Base-by-base conservation (phyloP, 2,888 invertebrate species). In the Tetragonula carbonaria region DNA sequence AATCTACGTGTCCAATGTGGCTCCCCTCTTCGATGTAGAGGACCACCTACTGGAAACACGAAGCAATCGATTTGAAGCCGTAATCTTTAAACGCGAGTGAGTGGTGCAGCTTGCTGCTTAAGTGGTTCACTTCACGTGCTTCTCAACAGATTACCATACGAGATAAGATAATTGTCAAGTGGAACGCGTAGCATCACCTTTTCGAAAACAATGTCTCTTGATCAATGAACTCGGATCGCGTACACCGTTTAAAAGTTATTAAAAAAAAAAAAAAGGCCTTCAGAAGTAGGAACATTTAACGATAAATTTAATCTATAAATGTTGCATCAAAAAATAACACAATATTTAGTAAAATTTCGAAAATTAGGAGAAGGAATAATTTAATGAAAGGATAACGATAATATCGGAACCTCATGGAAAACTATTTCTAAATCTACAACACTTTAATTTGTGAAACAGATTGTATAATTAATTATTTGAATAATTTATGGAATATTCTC, bases 11-110 rank as follows among this genome's bases (percentile, higher is more conserved):
- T 66, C 55, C 53, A 16, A 33, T 28, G 75, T 28, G 75, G 68
- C 53, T 55, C 45, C 13, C 68, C 2, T 23, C 68, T 59, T 33
- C 6, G n/a, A 55, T 14, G 28, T n/a, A 45, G 21, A 57, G 66
- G 82, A 80, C 82, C 74, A 86, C 66, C 86, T 77, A 72, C 57
- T 51, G 62, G 33, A 78, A 76, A 59, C 21, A 14, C 65, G 23
- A n/a, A 11, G 21, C 38, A 53, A 75, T 2, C 38, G 51, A 74
- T 59, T 66, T n/a, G 23, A 55, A 21, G n/a, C 57, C 16, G 38
- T 45, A 74, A 65, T 70, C 67, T 8, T 59, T 57, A 45, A 33
- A 28, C 57, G 11, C 59, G 50, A 13, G 53, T 16, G 62, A 33
- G 45, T 65, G 55, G 53, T 67, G 55, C 66, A 57, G 59, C 50